Percentiles rank a stretch among this genome's conserved stretches.
These are phyloP conservation scores for Hanleya hanleyi DNA, from an alignment of 2,888 invertebrate genomes.

Conservation along the genomic window DNA sequence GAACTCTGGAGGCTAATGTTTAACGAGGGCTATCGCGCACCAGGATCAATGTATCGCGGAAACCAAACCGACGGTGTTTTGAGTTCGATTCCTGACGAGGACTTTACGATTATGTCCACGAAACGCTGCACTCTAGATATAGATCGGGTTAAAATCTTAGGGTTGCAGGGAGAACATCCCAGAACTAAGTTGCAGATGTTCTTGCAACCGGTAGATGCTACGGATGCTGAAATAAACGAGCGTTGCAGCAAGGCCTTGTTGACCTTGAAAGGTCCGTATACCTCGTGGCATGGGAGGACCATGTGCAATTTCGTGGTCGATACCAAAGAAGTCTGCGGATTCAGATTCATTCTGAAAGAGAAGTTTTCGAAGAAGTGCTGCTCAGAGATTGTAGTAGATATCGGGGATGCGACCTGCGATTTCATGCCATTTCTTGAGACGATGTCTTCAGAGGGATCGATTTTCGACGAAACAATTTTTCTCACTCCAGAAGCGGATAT, in stretches of 20 bases:
- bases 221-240: too few relatives aligned
- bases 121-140: slow-evolving; percentile 34
- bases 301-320: not conserved
- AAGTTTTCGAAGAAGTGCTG: not conserved
- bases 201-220: too few relatives aligned
- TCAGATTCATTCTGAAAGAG: not conserved
- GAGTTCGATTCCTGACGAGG: slow-evolving; percentile 64
- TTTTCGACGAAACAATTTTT: not conserved
- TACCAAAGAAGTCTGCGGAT: not conserved
- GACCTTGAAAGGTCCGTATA: too few relatives aligned
- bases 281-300: not conserved
- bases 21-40: slow-evolving; percentile 71
- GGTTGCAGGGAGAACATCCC: not conserved
- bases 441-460: not conserved
- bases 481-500: not conserved
- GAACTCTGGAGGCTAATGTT: slow-evolving; percentile 73
- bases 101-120: slow-evolving; percentile 58
- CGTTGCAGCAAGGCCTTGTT: too few relatives aligned
- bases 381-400: slow-evolving; percentile 32
- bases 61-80: slow-evolving; percentile 72
- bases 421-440: slow-evolving; percentile 50
- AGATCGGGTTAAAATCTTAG: not conserved
- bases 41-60: slow-evolving; percentile 75
- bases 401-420: slow-evolving; percentile 63
- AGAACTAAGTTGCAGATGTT: not conserved